A percentile compares a stretch with the other conserved stretches of the same genome.
Conservation (phyloP, 2,888 invertebrate genomes). For the Euproctis similis region DNA sequence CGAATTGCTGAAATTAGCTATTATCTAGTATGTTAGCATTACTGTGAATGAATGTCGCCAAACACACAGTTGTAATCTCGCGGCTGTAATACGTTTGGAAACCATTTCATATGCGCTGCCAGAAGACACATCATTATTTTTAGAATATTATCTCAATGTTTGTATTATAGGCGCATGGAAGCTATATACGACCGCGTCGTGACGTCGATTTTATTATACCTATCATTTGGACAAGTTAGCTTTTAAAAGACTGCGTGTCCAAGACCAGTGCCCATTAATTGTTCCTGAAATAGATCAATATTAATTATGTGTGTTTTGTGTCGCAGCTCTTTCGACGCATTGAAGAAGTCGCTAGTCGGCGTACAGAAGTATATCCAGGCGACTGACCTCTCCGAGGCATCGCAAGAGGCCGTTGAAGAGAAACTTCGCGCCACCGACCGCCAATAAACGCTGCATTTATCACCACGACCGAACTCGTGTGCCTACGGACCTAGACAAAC, state of each 20-base stretch:
- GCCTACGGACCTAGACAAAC: constrained; percentile 4
- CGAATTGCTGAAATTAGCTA: too few relatives aligned
- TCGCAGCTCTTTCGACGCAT: constrained; percentile 94
- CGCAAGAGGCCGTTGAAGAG: constrained; percentile 94
- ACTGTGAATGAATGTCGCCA: too few relatives aligned
- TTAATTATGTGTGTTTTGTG: too few relatives aligned
- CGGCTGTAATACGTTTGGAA: too few relatives aligned
- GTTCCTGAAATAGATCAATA: too few relatives aligned
- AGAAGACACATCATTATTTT: constrained; percentile 16
- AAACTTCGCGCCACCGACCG: constrained; percentile 96
- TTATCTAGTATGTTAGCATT: too few relatives aligned
- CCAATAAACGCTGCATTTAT: constrained; percentile 78
- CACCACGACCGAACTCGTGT: constrained; percentile 33
- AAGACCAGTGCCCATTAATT: too few relatives aligned
- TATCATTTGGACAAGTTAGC: too few relatives aligned
- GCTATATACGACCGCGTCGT: too few relatives aligned
- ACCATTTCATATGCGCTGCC: constrained; percentile 13
- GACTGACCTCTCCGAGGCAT: constrained; percentile 95
- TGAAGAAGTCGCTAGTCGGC: constrained; percentile 97
- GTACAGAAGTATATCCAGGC: constrained; percentile 98
- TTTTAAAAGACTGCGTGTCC: too few relatives aligned
- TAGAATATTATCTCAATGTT: constrained; percentile 6
- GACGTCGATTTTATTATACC: too few relatives aligned
- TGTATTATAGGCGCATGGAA: constrained; percentile 6
- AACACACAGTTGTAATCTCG: too few relatives aligned